These are phyloP conservation scores for Bothrops jararaca DNA, from an alignment of 2,113 vertebrate species.

Conservation along the genomic window DNA sequence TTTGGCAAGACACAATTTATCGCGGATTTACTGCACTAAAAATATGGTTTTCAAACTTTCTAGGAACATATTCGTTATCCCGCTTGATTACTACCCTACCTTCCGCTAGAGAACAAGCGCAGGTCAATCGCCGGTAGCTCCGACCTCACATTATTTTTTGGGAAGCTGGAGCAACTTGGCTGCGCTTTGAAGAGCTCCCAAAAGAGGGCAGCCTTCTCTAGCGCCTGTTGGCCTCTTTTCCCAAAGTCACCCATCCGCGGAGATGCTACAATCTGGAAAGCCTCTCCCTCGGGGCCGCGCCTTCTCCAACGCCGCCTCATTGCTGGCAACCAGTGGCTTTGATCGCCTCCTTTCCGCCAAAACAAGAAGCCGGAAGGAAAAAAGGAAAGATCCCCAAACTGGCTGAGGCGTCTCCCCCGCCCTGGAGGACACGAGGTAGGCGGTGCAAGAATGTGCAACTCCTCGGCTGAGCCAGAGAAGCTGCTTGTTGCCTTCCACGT, in stretches of 20 bases:
- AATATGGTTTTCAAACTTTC: not conserved
- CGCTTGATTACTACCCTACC: not conserved
- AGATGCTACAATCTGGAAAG: not conserved
- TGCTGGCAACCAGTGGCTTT: conserved; percentile 16
- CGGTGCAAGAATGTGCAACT: not conserved
- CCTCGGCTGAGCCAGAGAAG: not conserved
- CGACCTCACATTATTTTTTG: not conserved
- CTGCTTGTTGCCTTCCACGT: conserved; percentile 3
- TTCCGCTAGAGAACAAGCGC: not conserved
- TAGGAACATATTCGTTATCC: too few relatives aligned
- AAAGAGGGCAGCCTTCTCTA: not conserved
- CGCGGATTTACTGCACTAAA: not conserved
- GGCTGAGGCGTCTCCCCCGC: conserved; percentile 27
- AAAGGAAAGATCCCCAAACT: not conserved
- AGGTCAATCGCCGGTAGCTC: not conserved
- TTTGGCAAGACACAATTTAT: not conserved
- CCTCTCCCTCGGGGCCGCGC: not conserved
- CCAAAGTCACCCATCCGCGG: not conserved
- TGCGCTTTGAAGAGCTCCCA: not conserved
- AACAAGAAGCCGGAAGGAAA: conserved; percentile 38
- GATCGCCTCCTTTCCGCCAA: not conserved
- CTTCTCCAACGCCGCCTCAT: conserved; percentile 8
- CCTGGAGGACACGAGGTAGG: conserved; percentile 18
- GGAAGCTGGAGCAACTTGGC: not conserved
- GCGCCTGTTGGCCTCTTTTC: not conserved